Base-by-base conservation (phyloP, 2,113 vertebrate genomes). In the Pelvicachromis taeniatus region DNA sequence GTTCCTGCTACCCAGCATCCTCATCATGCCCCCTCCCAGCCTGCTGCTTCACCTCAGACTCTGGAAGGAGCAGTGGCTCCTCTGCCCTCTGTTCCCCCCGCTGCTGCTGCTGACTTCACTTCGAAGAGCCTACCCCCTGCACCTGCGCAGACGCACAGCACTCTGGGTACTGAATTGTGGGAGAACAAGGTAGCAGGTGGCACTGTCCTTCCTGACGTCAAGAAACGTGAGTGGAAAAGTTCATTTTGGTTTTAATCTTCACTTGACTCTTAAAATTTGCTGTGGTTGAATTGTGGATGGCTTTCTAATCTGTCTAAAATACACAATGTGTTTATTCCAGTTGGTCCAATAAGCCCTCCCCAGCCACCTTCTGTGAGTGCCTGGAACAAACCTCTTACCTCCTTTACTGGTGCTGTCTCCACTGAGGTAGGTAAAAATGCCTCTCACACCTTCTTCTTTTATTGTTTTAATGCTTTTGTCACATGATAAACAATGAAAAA, bases 341-440 rank as follows among this genome's bases (percentile, higher is more conserved):
- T 99, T 93, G 98, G 98, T 94, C 97, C 97, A 77, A 99, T 99
- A 92, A 99, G 97, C 92, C 97, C 98, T 81, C 98, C 97, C 23
- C 98, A 99, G 91, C 98, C 98, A 38, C 98, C 98, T 52, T 97
- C 98, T n/a, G 98, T 99, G 89, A 99, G 98, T 94, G 99, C 99
- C 53, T 99, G 99, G 99, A 99, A 99, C 95, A 99, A 99, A 90
- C 99, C 99, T 85, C 95, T 99, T 86, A 99, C 98, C 70, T 98
- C 98, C 21, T 99, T 99, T 93, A 97, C 97, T 87, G 97, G 97
- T 83, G 87, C 96, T 0, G 70, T 97, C 78, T 93, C 96, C 56
- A 92, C 97, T 87, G 99, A 99, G 97, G 98, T 99, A 87, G 2
- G 56, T 77, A 4, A 23, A 42, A 21, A 4, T 7, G 5, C 5